Percentiles rank a stretch among this genome's conserved stretches.
These are phyloP conservation scores for Sialis lutaria DNA, from an alignment of 2,888 invertebrate species.

Conservation along the genomic window DNA sequence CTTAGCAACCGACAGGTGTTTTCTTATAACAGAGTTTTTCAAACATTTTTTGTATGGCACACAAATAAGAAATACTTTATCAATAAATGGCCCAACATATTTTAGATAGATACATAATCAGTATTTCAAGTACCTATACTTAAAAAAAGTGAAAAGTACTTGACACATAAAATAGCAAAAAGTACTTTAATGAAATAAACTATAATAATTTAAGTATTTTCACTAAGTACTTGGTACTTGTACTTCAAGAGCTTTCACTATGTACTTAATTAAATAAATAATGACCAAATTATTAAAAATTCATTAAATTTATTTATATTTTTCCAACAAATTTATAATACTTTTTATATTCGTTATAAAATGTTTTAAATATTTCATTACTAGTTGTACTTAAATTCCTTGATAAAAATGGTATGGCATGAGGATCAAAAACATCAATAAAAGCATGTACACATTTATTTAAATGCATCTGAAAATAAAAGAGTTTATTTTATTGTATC, in stretches of 20 bases:
- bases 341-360: constrained; percentile 27
- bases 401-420: constrained; percentile 26
- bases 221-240: too few species aligned
- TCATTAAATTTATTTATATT: constrained; percentile 17
- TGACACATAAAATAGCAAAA: too few species aligned
- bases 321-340: constrained; percentile 31
- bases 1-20: neutral
- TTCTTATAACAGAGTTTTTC: neutral
- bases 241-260: too few species aligned
- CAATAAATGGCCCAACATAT: too few species aligned
- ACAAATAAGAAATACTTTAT: too few species aligned
- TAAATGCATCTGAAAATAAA: constrained; percentile 21
- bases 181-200: too few species aligned
- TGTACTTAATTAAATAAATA: too few species aligned
- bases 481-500: neutral
- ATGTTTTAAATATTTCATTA: constrained; percentile 28
- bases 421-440: constrained; percentile 26
- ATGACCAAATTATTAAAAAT: neutral
- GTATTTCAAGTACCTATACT: too few species aligned
- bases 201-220: too few species aligned
- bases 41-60: neutral
- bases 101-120: too few species aligned
- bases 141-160: too few species aligned
- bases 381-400: constrained; percentile 25
- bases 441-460: constrained; percentile 27